Percentiles rank a stretch among this genome's conserved stretches.
phyloP scores from a whole-genome alignment of 2,888 invertebrate genomes.

The Nebria salina region DNA sequence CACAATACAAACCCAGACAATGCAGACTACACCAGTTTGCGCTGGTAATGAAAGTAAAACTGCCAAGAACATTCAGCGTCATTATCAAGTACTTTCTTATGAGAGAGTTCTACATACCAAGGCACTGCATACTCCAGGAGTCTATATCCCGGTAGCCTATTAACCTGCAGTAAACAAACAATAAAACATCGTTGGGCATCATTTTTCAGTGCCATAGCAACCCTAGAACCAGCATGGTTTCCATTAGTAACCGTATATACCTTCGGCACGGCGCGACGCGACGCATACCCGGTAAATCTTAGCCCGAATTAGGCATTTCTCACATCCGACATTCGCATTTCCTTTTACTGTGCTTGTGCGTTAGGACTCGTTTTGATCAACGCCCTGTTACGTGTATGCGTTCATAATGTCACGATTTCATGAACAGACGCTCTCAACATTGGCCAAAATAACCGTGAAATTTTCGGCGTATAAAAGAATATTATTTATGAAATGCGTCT shows the following conservation, averaged over 20 bases:
- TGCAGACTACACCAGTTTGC: background rate
- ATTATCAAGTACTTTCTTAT: conserved; percentile 18
- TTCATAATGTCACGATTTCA: background rate
- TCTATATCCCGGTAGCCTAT: conserved; percentile 13
- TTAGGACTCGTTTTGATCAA: background rate
- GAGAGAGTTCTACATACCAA: conserved; percentile 11
- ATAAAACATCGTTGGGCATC: conserved; percentile 24
- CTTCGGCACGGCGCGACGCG: conserved; percentile 20
- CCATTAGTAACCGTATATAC: conserved; percentile 11
- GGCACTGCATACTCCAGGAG: background rate
- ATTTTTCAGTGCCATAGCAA: conserved; percentile 11
- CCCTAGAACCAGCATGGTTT: conserved; percentile 11
- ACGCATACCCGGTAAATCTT: conserved; percentile 37
- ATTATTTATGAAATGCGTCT: no score
- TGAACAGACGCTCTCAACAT: background rate
- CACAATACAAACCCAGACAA: background rate
- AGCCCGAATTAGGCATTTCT: conserved; percentile 45
- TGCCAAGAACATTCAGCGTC: conserved; percentile 18
- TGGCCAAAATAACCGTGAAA: background rate
- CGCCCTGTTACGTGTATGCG: background rate
- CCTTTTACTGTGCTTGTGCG: background rate
- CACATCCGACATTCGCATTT: conserved; percentile 31
- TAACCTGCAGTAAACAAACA: conserved; percentile 32
- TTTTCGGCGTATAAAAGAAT: background rate
- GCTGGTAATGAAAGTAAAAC: conserved; percentile 11